Evolutionary conservation across 2,113 vertebrate species (phyloP), one percentile per base, ranked within the genome.

Genomic region (Poecile atricapillus): DNA sequence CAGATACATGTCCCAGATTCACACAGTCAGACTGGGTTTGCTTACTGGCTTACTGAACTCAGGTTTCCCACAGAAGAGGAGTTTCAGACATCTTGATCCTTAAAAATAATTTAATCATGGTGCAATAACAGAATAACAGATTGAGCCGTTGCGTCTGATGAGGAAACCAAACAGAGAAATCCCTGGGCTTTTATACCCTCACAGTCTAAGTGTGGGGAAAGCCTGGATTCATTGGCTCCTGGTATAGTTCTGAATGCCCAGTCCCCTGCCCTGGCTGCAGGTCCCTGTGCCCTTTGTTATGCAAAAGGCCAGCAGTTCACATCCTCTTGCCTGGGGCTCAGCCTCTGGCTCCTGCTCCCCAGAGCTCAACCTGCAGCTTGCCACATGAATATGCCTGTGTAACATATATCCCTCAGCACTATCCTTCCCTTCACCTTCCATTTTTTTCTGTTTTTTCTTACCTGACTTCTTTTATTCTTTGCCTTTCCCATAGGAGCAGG

Each of bases 361-460:
- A n/a, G 46, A 47, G 24, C 24, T 60, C 24, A 55, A 22, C 9
- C 17, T 68, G 53, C 62, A 80, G 18, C 25, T 33, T 63, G 20
- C 17, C 17, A 25, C 30, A 41, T 5, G 0, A 8, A n/a, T 7
- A 11, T 53, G 17, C 16, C 20, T 27, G 17, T 25, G 8, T n/a
- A 37, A 76, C 35, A 60, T 47, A 11, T 23, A 31, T 10, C 71
- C 17, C 44, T 41, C 24, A 47, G 25, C 30, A 31, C 13, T 30
- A 21, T 55, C 6, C 3, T 62, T 3, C 9, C 7, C 18, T 41
- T 71, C 23, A 17, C 10, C 5, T 12, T 71, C 10, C 19, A 5
- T 0, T 70, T 74, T 41, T 65, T 39, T 20, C 11, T 3, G 25
- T 11, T 56, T 71, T 56, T 41, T 70, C 23, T 84, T 74, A 35